Conservation (phyloP, 2,113 vertebrate species). For the Pachycephala philippinensis region DNA sequence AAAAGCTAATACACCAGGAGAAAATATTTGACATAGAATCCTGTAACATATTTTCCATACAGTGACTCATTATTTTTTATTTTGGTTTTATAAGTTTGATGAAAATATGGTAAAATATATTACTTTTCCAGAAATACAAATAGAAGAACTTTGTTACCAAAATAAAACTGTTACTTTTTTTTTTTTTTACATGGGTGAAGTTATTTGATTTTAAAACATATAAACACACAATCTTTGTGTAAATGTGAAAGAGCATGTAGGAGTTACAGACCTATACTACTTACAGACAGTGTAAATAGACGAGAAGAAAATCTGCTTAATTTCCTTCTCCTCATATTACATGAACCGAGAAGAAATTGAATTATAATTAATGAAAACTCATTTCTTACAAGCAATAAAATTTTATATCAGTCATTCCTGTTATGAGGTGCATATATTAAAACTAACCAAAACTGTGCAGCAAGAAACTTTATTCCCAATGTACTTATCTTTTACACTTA, state of each 20-base stretch:
- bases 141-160: background rate
- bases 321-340: background rate
- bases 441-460: background rate
- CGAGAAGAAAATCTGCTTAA: background rate
- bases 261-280: background rate
- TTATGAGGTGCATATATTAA: background rate
- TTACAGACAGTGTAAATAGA: background rate
- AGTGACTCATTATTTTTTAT: background rate
- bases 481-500: constrained; percentile 1
- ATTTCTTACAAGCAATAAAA: background rate
- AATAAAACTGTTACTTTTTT: background rate
- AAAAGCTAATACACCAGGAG: background rate
- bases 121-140: background rate
- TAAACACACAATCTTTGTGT: background rate
- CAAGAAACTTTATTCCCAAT: background rate
- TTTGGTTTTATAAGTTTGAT: background rate
- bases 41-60: background rate
- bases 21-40: background rate
- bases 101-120: background rate
- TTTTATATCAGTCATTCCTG: background rate
- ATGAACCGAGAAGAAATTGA: background rate
- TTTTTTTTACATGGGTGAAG: background rate
- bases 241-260: background rate
- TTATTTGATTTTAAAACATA: background rate
- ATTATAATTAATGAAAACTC: background rate